Percentiles rank a stretch among this genome's conserved stretches.
Conservation (phyloP, 2,797 vertebrate genomes). For the Adelosebastes latens region DNA sequence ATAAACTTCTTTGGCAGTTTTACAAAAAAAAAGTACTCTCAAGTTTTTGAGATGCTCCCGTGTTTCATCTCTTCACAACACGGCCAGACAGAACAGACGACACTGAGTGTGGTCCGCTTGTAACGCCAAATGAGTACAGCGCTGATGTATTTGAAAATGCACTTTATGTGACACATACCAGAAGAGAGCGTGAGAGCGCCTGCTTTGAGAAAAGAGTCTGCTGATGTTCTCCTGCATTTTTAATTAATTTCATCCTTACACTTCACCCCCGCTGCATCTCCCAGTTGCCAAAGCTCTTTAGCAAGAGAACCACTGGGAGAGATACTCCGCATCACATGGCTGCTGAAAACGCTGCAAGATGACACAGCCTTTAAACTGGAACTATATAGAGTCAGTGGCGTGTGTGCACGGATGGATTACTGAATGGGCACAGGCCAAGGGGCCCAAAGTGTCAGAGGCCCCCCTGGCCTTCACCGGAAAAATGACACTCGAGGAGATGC, state of each 20-base stretch:
- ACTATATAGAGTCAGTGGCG: constrained; percentile 8
- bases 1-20: constrained; percentile 3
- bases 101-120: constrained; percentile 19
- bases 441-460: not conserved
- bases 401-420: not conserved
- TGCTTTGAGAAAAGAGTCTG: constrained; percentile 57
- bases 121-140: constrained; percentile 10
- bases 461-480: not conserved
- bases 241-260: constrained; percentile 70
- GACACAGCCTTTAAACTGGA: constrained; percentile 40
- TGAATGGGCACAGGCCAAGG: not conserved
- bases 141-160: constrained; percentile 45
- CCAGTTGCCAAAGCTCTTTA: constrained; percentile 68
- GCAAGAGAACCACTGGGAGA: constrained; percentile 57
- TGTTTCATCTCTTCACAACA: not conserved
- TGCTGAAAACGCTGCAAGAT: constrained; percentile 48
- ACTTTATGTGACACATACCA: constrained; percentile 52
- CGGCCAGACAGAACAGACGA: not conserved
- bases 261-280: constrained; percentile 53
- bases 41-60: constrained; percentile 1
- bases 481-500: too few relatives aligned
- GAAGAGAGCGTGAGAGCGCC: constrained; percentile 57
- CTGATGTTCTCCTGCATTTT: constrained; percentile 75
- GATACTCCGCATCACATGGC: constrained; percentile 30
- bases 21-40: not conserved